Evolutionary conservation across 2,888 invertebrate species (phyloP).

Genomic region (Ctenicera cuprea): DNA sequence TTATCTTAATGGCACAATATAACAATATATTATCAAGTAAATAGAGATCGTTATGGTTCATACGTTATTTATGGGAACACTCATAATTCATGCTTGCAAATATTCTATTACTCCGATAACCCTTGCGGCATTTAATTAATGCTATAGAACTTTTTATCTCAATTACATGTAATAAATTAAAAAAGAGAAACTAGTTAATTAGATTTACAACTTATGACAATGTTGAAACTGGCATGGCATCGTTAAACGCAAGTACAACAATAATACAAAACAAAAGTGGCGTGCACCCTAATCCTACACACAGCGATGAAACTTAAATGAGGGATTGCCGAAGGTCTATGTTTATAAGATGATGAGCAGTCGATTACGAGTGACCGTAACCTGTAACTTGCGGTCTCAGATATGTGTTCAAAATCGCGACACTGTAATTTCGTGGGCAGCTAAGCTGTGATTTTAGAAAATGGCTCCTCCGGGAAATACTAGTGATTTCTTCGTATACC

Average conservation of each 20-base stretch:
- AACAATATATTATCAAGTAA: conserved; percentile 44
- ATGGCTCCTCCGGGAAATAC: conserved; percentile 71
- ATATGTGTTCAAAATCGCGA: conserved; percentile 64
- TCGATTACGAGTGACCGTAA: conserved; percentile 53
- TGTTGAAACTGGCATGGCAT: conserved; percentile 16
- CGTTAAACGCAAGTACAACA: conserved; percentile 16
- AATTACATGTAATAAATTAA: neutral
- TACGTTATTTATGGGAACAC: conserved; percentile 60
- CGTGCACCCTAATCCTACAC: neutral
- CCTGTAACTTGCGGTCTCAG: conserved; percentile 59
- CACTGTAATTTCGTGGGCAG: conserved; percentile 72
- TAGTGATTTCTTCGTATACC: conserved; percentile 68
- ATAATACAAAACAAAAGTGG: conserved; percentile 2
- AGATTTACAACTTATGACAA: conserved; percentile 35
- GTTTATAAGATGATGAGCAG: conserved; percentile 51
- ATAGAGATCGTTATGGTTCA: conserved; percentile 59
- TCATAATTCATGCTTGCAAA: conserved; percentile 60
- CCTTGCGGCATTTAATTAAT: conserved; percentile 60
- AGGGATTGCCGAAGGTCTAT: conserved; percentile 36
- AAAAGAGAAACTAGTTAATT: neutral
- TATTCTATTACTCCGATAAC: conserved; percentile 58
- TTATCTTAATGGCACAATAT: conserved; percentile 39
- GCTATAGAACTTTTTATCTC: conserved; percentile 52
- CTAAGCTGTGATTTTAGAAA: conserved; percentile 72
- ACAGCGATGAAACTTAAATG: conserved; percentile 34